Base-by-base conservation (phyloP, 2,113 vertebrate genomes). In the Oncorhynchus nerka region DNA sequence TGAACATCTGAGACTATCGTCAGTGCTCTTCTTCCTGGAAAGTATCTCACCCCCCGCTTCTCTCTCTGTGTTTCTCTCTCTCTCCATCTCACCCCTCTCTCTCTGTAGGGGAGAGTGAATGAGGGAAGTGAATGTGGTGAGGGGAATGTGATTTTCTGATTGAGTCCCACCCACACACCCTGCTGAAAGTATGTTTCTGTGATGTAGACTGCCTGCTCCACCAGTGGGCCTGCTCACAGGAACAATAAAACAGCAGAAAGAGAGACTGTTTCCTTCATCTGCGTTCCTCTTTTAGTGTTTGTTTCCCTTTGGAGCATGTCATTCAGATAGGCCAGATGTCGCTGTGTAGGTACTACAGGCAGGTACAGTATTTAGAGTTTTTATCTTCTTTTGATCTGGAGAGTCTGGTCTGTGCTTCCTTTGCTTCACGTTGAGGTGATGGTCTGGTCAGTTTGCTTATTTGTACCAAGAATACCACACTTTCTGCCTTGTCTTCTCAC, bases 111-210 rank as follows among this genome's bases (percentile, higher is more conserved):
- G 65, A 30, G 65, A 2, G 65, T 19, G 65, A 45, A 2, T 16
- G 65, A 34, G 75, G 49, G 78, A 79, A 71, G 45, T 48, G 73
- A 78, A 55, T 15, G 26, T 9, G 39, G 39, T 45, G 39, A 45
- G 39, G 39, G 39, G 39, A 45, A 45, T 45, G 39, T 45, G 39
- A 45, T 45, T 45, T 39, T 75, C 79, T 88, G 86, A 89, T 88
- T 85, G 84, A 84, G 83, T 72, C 83, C 90, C 88, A 74, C 90
- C 90, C 89, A 92, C 91, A 77, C 57, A 62, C 76, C 84, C 83
- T 74, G 65, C 85, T 71, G 81, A 84, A 81, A 61, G 73, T 67
- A 73, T 24, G 30, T 74, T 79, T 77, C 39, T 75, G 39, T 77
- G 80, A 84, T 83, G 79, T 78, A 64, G 64, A 70, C 57, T 70